Percentiles rank a stretch among this genome's conserved stretches.
Conservation (phyloP, 1,140 invertebrate species). For the Saccostrea echinata region DNA sequence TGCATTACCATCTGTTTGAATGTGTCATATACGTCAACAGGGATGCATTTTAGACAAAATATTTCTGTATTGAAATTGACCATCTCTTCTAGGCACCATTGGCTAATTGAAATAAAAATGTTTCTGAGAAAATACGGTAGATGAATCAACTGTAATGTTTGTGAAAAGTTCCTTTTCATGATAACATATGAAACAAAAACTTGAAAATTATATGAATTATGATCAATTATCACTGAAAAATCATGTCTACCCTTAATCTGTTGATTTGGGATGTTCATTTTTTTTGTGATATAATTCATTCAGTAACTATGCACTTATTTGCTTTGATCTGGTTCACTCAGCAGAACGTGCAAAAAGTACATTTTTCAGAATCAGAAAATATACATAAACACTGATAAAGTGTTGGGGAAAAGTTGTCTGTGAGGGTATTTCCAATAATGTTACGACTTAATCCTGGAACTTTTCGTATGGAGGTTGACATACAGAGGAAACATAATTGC, state of each 20-base stretch:
- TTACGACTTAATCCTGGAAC: neutral
- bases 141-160: neutral
- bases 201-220: constrained; percentile 1
- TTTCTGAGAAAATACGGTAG: neutral
- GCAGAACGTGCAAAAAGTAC: neutral
- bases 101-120: neutral
- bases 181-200: neutral
- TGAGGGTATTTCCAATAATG: neutral
- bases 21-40: neutral
- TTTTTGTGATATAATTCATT: neutral
- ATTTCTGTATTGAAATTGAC: neutral
- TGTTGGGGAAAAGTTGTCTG: neutral
- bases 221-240: neutral
- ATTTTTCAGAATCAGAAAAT: neutral
- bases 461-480: neutral
- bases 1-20: neutral
- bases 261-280: neutral
- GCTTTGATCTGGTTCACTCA: neutral
- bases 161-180: neutral
- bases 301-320: neutral
- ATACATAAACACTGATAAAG: neutral
- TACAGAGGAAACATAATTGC: constrained; percentile 1
- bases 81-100: neutral
- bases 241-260: neutral
- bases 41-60: neutral